phyloP scores from a whole-genome alignment of 2,888 invertebrate genomes.

The Chydorus sphaericus region DNA sequence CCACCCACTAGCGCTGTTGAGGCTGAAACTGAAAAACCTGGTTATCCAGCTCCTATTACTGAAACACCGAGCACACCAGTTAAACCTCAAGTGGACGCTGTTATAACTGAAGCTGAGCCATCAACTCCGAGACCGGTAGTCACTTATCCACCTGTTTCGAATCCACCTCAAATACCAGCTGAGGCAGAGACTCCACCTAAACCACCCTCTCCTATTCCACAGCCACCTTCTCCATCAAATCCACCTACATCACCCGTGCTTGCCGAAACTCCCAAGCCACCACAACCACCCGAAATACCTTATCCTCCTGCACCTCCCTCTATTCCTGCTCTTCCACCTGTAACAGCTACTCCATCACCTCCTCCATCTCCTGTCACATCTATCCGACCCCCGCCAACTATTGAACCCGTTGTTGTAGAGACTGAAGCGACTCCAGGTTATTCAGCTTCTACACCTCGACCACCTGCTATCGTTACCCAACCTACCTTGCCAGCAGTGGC shows the following conservation, averaged over 20 bases:
- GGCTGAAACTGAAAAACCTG: background rate
- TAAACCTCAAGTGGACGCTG: background rate
- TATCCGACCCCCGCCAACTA: background rate
- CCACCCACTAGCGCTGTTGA: background rate
- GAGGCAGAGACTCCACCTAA: background rate
- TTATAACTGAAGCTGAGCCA: background rate
- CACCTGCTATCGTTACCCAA: background rate
- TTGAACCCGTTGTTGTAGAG: background rate
- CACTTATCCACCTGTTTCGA: no score
- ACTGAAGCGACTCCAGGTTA: background rate
- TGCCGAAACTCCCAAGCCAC: background rate
- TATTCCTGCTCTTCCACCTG: background rate
- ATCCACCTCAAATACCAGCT: no score
- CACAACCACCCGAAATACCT: background rate
- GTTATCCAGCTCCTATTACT: background rate
- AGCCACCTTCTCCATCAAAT: background rate
- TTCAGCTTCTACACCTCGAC: conserved; percentile 9
- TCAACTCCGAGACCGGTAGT: background rate
- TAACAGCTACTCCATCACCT: background rate
- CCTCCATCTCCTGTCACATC: background rate
- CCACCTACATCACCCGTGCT: background rate
- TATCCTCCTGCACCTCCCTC: background rate
- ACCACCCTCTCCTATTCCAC: background rate
- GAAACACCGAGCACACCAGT: background rate
- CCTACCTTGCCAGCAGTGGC: conserved; percentile 6